Evolutionary conservation across 2,888 invertebrate genomes (phyloP).

Genomic region (Mythimna lalbum): DNA sequence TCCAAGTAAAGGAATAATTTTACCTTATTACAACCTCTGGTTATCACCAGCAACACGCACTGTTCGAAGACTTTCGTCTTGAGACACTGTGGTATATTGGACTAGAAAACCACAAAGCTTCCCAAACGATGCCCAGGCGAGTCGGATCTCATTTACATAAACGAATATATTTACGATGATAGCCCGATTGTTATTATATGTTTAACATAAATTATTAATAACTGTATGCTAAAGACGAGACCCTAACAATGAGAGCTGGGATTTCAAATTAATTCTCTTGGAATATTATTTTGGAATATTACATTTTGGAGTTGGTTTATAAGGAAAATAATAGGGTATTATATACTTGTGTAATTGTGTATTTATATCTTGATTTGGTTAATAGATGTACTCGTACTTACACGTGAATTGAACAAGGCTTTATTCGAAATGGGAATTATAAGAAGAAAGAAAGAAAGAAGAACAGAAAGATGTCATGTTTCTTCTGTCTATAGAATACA

Average conservation of each 20-base stretch:
- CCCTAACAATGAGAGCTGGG: slow-evolving; percentile 32
- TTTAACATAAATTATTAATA: slow-evolving; percentile 65
- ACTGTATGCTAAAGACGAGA: slow-evolving; percentile 36
- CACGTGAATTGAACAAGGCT: background rate
- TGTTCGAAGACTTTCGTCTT: too few relatives aligned
- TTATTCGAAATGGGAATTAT: too few relatives aligned
- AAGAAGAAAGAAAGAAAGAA: too few relatives aligned
- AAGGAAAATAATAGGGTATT: background rate
- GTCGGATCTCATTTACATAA: slow-evolving; percentile 52
- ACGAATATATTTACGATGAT: slow-evolving; percentile 45
- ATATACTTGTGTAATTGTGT: background rate
- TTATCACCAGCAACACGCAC: too few relatives aligned
- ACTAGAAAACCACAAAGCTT: too few relatives aligned
- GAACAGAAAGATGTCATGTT: too few relatives aligned
- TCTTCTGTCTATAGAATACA: too few relatives aligned
- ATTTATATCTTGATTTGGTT: background rate
- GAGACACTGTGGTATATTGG: too few relatives aligned
- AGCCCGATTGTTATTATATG: slow-evolving; percentile 56
- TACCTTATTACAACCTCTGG: too few relatives aligned
- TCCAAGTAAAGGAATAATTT: too few relatives aligned
- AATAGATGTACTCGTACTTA: background rate
- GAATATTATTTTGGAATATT: slow-evolving; percentile 39
- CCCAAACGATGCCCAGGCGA: too few relatives aligned
- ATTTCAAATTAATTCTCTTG: slow-evolving; percentile 44
- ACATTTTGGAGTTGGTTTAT: slow-evolving; percentile 7